Evolutionary conservation across 2,888 invertebrate genomes (phyloP).

Genomic region (Theristus sp.): DNA sequence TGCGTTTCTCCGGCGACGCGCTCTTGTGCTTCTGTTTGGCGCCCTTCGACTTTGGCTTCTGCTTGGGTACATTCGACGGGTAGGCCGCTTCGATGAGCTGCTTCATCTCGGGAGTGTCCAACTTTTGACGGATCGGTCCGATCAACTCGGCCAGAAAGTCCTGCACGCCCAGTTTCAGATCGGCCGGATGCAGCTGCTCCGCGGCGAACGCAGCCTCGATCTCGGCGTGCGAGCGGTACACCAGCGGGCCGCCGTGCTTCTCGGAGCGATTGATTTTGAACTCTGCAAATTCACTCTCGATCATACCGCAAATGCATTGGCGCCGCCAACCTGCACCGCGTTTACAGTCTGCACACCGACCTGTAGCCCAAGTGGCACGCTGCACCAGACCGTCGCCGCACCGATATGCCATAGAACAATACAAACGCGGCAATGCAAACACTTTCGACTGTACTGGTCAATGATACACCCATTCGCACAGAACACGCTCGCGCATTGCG

Average conservation of each 20-base stretch:
- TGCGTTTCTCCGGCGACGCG: not conserved
- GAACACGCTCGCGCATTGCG: no score
- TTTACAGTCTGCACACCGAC: no score
- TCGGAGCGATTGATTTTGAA: slow-evolving; percentile 51
- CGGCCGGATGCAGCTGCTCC: slow-evolving; percentile 65
- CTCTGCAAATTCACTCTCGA: slow-evolving; percentile 22
- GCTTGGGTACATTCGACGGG: slow-evolving; percentile 36
- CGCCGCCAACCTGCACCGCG: no score
- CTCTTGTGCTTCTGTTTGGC: not conserved
- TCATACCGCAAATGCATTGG: slow-evolving; percentile 2
- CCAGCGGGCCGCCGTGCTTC: slow-evolving; percentile 59
- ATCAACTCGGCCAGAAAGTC: slow-evolving; percentile 62
- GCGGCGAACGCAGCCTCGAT: slow-evolving; percentile 63
- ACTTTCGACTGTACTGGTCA: no score
- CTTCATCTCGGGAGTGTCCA: slow-evolving; percentile 58
- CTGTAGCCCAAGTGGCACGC: no score
- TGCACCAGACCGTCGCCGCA: no score
- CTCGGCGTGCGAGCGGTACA: slow-evolving; percentile 50
- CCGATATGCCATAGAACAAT: no score
- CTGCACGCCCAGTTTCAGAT: slow-evolving; percentile 69
- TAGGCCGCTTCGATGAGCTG: slow-evolving; percentile 63
- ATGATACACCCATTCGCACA: no score
- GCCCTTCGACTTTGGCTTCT: not conserved
- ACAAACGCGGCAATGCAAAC: no score
- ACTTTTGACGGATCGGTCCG: slow-evolving; percentile 54